phyloP scores from a whole-genome alignment of 2,797 vertebrate species.

The Crypturellus tataupa region DNA sequence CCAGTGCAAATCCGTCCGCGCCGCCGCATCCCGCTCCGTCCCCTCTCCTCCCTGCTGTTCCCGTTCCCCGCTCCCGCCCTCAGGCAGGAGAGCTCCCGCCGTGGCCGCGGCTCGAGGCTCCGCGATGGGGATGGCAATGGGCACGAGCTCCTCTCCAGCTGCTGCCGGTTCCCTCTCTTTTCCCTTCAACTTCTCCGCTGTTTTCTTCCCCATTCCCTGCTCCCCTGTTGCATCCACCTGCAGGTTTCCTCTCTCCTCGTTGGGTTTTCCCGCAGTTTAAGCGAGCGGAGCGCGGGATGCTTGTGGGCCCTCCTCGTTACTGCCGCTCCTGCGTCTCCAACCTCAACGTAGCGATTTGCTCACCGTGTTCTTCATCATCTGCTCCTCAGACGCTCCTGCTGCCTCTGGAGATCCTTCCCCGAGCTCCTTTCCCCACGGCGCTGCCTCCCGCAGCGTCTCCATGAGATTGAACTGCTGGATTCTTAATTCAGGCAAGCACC shows the following conservation, averaged over 20 bases:
- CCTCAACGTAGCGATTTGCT: too few species aligned
- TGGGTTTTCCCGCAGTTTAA: neutral
- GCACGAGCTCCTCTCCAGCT: neutral
- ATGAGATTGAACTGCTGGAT: too few species aligned
- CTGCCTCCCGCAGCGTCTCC: too few species aligned
- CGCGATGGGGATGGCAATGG: too few species aligned
- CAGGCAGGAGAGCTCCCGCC: neutral
- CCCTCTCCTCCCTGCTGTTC: neutral
- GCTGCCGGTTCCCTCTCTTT: too few species aligned
- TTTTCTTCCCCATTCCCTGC: neutral
- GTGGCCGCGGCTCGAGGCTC: neutral
- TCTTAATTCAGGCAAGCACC: too few species aligned
- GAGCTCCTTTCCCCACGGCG: too few species aligned
- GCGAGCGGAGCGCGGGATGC: neutral
- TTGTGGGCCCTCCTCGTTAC: neutral
- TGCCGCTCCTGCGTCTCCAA: too few species aligned
- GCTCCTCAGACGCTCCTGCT: too few species aligned
- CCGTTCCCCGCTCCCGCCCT: neutral
- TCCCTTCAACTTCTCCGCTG: neutral
- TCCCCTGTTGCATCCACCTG: neutral
- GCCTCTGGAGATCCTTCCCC: too few species aligned
- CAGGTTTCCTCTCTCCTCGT: neutral
- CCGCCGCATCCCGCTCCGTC: accelerated
- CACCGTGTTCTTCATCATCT: too few species aligned
- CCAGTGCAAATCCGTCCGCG: accelerated